These are phyloP conservation scores for Pangasius mekongensis DNA, from an alignment of 2,797 vertebrate species.

Conservation along the genomic window DNA sequence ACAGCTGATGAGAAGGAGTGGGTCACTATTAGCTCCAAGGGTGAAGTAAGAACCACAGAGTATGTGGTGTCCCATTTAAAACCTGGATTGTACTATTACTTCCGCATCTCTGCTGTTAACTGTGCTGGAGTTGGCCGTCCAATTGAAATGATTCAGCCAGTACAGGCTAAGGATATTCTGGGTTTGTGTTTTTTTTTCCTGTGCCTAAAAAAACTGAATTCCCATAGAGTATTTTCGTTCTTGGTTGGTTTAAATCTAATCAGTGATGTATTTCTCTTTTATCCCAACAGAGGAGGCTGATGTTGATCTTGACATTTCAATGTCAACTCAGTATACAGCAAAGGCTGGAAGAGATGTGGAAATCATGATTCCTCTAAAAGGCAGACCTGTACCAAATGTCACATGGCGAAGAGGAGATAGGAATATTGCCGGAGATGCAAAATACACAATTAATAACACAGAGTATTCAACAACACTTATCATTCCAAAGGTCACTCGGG, in stretches of 20 bases:
- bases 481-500: conserved; percentile 89
- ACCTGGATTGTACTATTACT: conserved; percentile 90
- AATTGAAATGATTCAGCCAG: conserved; percentile 90
- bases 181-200: conserved; percentile 76
- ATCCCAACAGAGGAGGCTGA: conserved; percentile 91
- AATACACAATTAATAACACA: conserved; percentile 87
- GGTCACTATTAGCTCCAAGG: conserved; percentile 85
- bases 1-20: conserved; percentile 89
- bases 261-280: conserved; percentile 22
- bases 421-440: conserved; percentile 85
- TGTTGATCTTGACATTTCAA: conserved; percentile 90
- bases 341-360: conserved; percentile 90
- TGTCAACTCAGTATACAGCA: conserved; percentile 89
- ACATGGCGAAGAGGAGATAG: conserved; percentile 93
- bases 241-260: conserved; percentile 24
- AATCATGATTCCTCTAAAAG: conserved; percentile 91
- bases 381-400: conserved; percentile 89
- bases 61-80: conserved; percentile 92
- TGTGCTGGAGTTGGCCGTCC: conserved; percentile 89
- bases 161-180: conserved; percentile 96
- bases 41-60: conserved; percentile 91
- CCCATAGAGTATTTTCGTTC: background rate
- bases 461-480: conserved; percentile 88
- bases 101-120: conserved; percentile 91
- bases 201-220: background rate